These are phyloP conservation scores for Ovis canadensis DNA, from an alignment of 2,113 vertebrate species.

Conservation along the genomic window DNA sequence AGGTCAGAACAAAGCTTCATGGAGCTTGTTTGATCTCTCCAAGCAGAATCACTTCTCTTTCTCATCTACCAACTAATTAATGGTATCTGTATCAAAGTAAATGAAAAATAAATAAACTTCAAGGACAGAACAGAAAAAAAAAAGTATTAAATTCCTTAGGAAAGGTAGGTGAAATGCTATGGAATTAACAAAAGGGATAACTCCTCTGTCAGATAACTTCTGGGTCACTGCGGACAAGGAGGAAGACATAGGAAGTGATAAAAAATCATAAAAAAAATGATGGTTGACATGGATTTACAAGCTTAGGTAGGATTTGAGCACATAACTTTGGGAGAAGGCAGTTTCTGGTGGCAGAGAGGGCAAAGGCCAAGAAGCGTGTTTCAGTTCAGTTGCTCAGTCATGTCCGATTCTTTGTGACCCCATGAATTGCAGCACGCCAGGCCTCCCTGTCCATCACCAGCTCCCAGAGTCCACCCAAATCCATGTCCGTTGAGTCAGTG, in stretches of 20 bases:
- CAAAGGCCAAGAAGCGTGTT: neutral
- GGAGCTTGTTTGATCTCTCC: neutral
- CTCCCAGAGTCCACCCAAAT: no score
- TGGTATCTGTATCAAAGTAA: neutral
- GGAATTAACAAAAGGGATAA: neutral
- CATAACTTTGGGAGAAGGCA: neutral
- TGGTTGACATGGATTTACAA: neutral
- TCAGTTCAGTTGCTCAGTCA: no score
- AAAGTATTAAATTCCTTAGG: neutral
- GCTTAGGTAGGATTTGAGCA: neutral
- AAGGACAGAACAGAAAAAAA: neutral
- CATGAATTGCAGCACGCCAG: no score
- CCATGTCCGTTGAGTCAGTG: accelerated
- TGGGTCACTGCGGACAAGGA: neutral
- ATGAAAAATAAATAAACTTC: neutral
- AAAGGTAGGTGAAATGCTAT: neutral
- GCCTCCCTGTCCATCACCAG: no score
- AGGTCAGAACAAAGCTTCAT: neutral
- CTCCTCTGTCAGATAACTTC: neutral
- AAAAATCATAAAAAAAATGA: neutral
- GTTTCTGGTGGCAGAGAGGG: neutral
- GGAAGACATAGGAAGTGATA: neutral
- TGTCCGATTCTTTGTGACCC: no score
- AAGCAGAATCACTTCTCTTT: neutral
- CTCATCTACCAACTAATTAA: neutral